Base-by-base conservation (phyloP, 2,888 invertebrate species). In the Ormia ochracea region DNA sequence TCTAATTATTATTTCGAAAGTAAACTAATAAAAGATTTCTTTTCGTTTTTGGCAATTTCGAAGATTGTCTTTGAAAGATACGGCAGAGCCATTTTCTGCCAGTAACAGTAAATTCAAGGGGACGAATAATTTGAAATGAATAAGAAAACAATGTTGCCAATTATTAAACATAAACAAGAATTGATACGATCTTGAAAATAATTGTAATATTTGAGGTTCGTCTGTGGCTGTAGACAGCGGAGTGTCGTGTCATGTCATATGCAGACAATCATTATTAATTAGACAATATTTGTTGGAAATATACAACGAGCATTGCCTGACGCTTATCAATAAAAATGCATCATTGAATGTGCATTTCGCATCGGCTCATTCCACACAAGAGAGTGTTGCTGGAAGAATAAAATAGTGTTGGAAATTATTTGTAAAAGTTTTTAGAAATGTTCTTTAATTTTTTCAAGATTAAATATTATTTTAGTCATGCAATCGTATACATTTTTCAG, bases 231-330 rank as follows among this genome's bases (percentile, higher is more conserved):
- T 23, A 31, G 41, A 50, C 61, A 36, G 1, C 17, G 19, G 50
- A 66, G 65, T 58, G 70, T 68, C 68, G 72, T 75, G 66, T 80
- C 80, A 77, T 80, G 80, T 80, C 80, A 80, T 73, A 84, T 83
- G 82, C 83, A 85, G 85, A 84, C 85, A 86, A 86, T 86, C 86
- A 86, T 86, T 86, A 86, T 86, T 86, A 86, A 86, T 86, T 86
- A 86, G 85, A 84, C 86, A 85, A 86, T 85, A 86, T 85, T 85
- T 86, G 84, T 83, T 83, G 78, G 81, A 83, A 75, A 76, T 41
- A 79, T 10, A 72, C 61, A 54, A 68, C 68, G 78, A 77, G 82
- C 83, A 84, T 85, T 84, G 85, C 85, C 86, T 86, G 85, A 85
- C 85, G 84, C 82, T 85, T 85, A 86, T 86, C 86, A 83, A 82